phyloP scores from a whole-genome alignment of 2,797 vertebrate species.

The Pangasius larnaudii region DNA sequence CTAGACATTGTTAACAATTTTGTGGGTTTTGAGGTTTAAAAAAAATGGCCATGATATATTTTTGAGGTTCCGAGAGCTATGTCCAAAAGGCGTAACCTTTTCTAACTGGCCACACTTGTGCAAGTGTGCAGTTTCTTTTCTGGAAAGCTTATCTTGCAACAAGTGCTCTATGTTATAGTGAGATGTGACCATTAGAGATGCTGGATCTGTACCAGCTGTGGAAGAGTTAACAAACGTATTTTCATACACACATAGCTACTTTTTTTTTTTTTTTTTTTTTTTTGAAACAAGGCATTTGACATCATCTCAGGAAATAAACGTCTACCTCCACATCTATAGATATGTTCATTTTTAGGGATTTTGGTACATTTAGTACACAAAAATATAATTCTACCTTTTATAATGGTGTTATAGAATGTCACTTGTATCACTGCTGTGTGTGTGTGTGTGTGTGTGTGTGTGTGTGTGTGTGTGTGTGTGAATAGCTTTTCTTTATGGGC shows the following conservation, averaged over 20 bases:
- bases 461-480: conserved; percentile 8
- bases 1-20: neutral
- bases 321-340: conserved; percentile 80
- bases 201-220: conserved; percentile 26
- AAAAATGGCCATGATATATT: neutral
- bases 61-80: conserved; percentile 9
- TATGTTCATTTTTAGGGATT: conserved; percentile 68
- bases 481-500: conserved; percentile 62
- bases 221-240: conserved; percentile 62
- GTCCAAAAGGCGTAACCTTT: neutral
- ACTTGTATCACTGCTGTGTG: conserved; percentile 58
- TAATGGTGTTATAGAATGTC: conserved; percentile 63
- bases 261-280: conserved; percentile 35
- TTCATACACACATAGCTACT: conserved; percentile 59
- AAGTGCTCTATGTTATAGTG: conserved; percentile 62
- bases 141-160: neutral
- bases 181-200: neutral
- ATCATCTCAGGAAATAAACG: conserved; percentile 84
- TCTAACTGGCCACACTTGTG: neutral
- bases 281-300: conserved; percentile 65
- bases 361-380: conserved; percentile 63
- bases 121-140: neutral
- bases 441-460: conserved; percentile 19
- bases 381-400: conserved; percentile 51
- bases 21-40: neutral